phyloP scores from a whole-genome alignment of 1,140 invertebrate genomes.

The Caenorhabditis latens region DNA sequence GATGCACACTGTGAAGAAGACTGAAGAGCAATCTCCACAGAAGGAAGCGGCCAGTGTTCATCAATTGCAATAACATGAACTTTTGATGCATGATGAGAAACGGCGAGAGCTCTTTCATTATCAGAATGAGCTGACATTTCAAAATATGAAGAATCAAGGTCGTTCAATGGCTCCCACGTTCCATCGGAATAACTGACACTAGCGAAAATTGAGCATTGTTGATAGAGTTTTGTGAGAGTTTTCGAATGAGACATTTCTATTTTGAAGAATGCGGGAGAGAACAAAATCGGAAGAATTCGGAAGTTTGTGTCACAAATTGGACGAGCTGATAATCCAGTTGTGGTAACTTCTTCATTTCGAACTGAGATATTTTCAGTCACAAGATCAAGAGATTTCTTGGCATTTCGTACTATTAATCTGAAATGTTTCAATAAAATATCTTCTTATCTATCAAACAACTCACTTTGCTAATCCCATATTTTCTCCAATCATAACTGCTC shows the following conservation, averaged over 20 bases:
- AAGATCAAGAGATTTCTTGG: conserved; percentile 22
- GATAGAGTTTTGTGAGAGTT: conserved; percentile 22
- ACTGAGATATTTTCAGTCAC: conserved; percentile 22
- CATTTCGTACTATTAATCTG: conserved; percentile 29
- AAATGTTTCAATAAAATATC: neutral
- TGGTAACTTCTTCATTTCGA: conserved; percentile 35
- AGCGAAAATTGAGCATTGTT: conserved; percentile 60
- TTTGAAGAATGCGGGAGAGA: conserved; percentile 45
- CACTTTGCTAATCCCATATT: conserved; percentile 21
- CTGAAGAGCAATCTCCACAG: conserved; percentile 34
- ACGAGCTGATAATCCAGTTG: conserved; percentile 24
- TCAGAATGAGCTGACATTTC: conserved; percentile 45
- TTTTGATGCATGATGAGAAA: conserved; percentile 58
- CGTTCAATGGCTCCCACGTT: conserved; percentile 51
- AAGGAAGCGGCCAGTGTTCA: conserved; percentile 18
- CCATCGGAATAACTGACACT: conserved; percentile 59
- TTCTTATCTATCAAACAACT: neutral
- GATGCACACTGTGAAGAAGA: conserved; percentile 22
- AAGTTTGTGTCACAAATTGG: conserved; percentile 34
- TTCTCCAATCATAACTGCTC: conserved; percentile 41
- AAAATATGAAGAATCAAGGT: conserved; percentile 47
- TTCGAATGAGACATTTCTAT: conserved; percentile 16
- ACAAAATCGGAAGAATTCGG: conserved; percentile 37
- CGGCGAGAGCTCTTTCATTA: conserved; percentile 57
- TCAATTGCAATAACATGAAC: conserved; percentile 52